Evolutionary conservation across 2,888 invertebrate genomes (phyloP).

Genomic region (Eledone cirrhosa): DNA sequence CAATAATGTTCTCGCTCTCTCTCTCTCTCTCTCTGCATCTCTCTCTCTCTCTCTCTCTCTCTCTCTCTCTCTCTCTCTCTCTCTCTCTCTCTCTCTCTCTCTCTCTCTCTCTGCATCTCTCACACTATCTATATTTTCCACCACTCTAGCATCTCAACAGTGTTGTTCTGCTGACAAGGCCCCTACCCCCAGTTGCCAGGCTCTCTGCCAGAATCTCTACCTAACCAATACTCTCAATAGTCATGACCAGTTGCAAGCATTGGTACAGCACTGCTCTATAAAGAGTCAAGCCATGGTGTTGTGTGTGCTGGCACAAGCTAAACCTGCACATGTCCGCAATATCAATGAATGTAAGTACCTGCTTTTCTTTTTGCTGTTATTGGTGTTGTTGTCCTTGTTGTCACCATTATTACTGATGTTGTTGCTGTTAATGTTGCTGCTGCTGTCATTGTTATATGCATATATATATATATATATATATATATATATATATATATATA

Average conservation of each 20-base stretch:
- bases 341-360: constrained; percentile 3
- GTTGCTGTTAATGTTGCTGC: no score
- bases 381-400: no score
- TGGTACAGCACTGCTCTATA: constrained; percentile 11
- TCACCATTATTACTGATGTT: no score
- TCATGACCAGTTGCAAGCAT: constrained; percentile 31
- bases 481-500: no score
- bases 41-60: background rate
- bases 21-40: no score
- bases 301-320: background rate
- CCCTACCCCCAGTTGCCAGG: constrained; percentile 41
- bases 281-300: background rate
- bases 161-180: constrained; percentile 35
- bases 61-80: background rate
- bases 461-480: no score
- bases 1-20: no score
- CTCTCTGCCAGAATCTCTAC: constrained; percentile 47
- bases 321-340: background rate
- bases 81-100: background rate
- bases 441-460: no score
- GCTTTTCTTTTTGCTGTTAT: background rate
- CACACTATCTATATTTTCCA: background rate
- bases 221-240: constrained; percentile 39
- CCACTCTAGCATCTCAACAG: background rate
- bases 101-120: no score